A percentile compares a stretch with the other conserved stretches of the same genome.
Evolutionary conservation across 1,140 invertebrate genomes (phyloP).

Genomic region (Heliconius hermathena): DNA sequence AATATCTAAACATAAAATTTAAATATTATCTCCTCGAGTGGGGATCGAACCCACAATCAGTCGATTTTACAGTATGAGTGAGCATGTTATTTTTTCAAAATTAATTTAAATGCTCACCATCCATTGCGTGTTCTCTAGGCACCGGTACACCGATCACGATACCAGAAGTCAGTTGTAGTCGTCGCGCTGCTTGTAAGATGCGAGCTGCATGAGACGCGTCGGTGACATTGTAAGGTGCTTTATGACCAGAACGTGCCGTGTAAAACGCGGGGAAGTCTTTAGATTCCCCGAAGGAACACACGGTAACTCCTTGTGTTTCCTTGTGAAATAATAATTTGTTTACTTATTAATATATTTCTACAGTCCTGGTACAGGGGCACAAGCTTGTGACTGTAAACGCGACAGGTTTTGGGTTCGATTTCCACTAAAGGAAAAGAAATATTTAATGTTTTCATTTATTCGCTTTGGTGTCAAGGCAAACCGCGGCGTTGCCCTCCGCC

Average conservation of each 20-base stretch:
- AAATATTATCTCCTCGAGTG: no score
- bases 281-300: conserved; percentile 87
- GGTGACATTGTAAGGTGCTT: conserved; percentile 87
- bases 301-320: conserved; percentile 97
- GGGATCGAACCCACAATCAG: no score
- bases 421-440: no score
- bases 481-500: no score
- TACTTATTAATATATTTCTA: neutral
- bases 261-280: conserved; percentile 95
- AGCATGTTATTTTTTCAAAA: no score
- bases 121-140: conserved; percentile 86
- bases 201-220: conserved; percentile 86
- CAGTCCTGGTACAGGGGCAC: no score
- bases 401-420: no score
- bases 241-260: conserved; percentile 85
- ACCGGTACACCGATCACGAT: conserved; percentile 96
- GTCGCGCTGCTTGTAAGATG: conserved; percentile 83
- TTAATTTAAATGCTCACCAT: conserved; percentile 73
- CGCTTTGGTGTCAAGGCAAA: no score
- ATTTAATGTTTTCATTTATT: no score
- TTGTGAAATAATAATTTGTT: conserved; percentile 59
- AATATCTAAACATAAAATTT: no score
- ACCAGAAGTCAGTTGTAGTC: conserved; percentile 88
- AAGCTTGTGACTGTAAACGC: no score
- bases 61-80: no score